These are phyloP conservation scores for Heterocephalus glaber DNA, from an alignment of 2,113 vertebrate genomes.

Conservation along the genomic window DNA sequence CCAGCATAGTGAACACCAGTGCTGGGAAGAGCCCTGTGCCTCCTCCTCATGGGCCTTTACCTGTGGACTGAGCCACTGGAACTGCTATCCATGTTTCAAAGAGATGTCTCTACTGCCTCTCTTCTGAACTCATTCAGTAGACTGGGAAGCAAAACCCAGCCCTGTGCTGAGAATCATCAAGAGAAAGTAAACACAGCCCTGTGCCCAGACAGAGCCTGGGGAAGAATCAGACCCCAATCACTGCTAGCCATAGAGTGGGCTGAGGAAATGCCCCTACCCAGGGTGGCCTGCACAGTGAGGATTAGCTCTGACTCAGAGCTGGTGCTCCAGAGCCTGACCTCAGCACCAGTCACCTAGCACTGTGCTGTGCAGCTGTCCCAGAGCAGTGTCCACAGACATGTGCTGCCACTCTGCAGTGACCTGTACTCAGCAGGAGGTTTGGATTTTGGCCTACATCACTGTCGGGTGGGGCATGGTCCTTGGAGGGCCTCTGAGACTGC, in stretches of 20 bases:
- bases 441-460: background rate
- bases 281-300: background rate
- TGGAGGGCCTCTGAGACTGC: background rate
- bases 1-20: background rate
- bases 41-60: background rate
- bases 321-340: background rate
- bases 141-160: background rate
- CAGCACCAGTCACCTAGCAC: rapidly evolving
- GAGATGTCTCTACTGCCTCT: background rate
- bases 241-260: background rate
- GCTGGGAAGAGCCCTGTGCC: no score
- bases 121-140: background rate
- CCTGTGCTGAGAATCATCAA: background rate
- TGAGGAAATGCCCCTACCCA: background rate
- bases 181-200: background rate
- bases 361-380: background rate
- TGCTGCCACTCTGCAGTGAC: background rate
- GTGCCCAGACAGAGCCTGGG: background rate
- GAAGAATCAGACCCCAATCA: background rate
- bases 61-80: background rate
- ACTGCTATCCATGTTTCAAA: background rate
- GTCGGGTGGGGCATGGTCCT: background rate
- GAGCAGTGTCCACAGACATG: background rate
- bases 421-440: background rate
- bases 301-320: background rate